These are phyloP conservation scores for Pseudorhombus dupliciocellatus DNA, from an alignment of 2,113 vertebrate genomes.

Conservation along the genomic window DNA sequence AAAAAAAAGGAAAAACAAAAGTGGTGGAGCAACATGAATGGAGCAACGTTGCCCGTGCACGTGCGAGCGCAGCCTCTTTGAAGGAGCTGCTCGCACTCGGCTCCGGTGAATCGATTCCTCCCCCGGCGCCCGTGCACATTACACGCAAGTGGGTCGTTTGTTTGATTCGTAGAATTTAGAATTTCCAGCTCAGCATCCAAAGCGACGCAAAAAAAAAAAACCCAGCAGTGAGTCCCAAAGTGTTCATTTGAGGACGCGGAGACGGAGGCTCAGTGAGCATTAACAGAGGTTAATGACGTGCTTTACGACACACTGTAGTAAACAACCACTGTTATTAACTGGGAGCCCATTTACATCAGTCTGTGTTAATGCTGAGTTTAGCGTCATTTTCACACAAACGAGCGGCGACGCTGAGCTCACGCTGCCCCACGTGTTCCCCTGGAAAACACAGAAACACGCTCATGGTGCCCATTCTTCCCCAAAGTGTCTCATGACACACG, in stretches of 20 bases:
- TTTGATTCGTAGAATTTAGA: slow-evolving; percentile 45
- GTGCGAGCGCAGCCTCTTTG: not conserved
- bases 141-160: slow-evolving; percentile 37
- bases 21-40: slow-evolving; percentile 28
- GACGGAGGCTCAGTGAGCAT: too few relatives aligned
- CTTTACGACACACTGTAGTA: not conserved
- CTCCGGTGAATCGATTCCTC: slow-evolving; percentile 20
- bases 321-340: slow-evolving; percentile 2
- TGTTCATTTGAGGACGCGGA: slow-evolving; percentile 12
- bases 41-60: not conserved
- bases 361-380: slow-evolving; percentile 2
- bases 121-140: slow-evolving; percentile 21
- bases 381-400: not conserved
- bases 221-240: slow-evolving; percentile 1
- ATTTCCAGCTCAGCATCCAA: not conserved
- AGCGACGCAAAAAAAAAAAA: slow-evolving; percentile 27
- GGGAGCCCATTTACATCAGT: slow-evolving; percentile 4
- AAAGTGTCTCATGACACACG: not conserved
- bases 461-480: not conserved
- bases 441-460: too few relatives aligned
- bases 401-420: not conserved
- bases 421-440: slow-evolving; percentile 16
- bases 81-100: slow-evolving; percentile 27
- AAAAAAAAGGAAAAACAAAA: slow-evolving; percentile 51
- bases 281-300: slow-evolving; percentile 18